These are phyloP conservation scores for Lagopus muta DNA, from an alignment of 2,113 vertebrate species.

Conservation along the genomic window DNA sequence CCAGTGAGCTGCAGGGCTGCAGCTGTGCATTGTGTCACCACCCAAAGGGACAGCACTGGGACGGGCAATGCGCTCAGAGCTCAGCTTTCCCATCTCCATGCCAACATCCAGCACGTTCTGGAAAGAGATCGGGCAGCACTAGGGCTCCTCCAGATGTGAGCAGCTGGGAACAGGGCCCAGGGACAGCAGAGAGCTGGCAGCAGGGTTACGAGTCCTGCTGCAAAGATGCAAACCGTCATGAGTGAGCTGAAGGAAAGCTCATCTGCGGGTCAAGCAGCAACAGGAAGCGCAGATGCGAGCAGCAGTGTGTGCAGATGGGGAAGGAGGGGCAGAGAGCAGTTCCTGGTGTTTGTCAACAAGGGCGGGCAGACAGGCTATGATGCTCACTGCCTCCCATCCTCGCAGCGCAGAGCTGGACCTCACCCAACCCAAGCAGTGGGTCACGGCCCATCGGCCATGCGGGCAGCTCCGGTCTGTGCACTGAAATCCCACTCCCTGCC, in stretches of 20 bases:
- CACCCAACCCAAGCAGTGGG: fast-evolving
- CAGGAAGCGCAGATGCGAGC: fast-evolving
- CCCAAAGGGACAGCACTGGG: fast-evolving
- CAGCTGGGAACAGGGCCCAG: fast-evolving
- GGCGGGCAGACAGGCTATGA: background rate
- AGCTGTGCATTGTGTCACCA: background rate
- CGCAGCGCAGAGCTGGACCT: background rate
- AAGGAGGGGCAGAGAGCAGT: fast-evolving
- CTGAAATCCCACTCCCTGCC: background rate
- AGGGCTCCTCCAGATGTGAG: background rate
- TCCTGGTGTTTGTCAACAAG: background rate
- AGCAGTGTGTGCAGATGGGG: fast-evolving
- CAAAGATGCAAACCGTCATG: too few relatives aligned
- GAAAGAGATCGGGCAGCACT: background rate
- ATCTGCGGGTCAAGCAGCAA: background rate
- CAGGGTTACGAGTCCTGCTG: background rate
- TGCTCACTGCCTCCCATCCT: background rate
- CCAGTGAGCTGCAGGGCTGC: background rate
- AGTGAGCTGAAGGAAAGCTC: background rate
- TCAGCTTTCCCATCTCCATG: background rate
- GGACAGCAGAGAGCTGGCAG: background rate
- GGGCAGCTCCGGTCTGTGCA: fast-evolving
- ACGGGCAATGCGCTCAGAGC: background rate
- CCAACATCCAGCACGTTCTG: background rate
- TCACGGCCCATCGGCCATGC: fast-evolving